Conservation (phyloP, 2,888 invertebrate genomes). For the Callyntrura guangdongensis region DNA sequence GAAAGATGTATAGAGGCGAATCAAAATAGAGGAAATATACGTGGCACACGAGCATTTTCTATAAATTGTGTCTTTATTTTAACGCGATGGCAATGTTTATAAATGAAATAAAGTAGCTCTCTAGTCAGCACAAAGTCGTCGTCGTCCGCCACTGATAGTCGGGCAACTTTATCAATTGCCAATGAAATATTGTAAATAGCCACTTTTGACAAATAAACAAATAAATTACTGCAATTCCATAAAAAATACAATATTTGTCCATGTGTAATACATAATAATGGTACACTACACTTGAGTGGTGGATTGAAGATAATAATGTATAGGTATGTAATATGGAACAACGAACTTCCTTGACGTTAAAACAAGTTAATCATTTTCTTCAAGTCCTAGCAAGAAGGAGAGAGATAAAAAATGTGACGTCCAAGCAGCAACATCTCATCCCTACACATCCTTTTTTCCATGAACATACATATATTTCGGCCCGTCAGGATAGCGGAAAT, state of each 20-base stretch:
- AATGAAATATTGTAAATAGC: conserved; percentile 26
- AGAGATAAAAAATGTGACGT: neutral
- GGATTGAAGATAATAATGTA: conserved; percentile 16
- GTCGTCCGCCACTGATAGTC: neutral
- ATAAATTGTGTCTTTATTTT: neutral
- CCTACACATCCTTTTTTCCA: conserved; percentile 23
- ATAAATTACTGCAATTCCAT: conserved; percentile 34
- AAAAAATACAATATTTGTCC: conserved; percentile 16
- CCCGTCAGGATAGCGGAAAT: conserved; percentile 5
- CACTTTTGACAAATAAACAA: conserved; percentile 1
- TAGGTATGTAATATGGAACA: conserved; percentile 62
- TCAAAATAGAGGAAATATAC: neutral
- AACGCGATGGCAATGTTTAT: neutral
- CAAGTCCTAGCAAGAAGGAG: neutral
- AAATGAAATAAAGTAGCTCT: neutral
- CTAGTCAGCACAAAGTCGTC: neutral
- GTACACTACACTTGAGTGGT: neutral
- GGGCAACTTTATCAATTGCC: conserved; percentile 35
- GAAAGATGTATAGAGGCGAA: neutral
- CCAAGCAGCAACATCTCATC: too few species aligned
- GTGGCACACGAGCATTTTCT: neutral
- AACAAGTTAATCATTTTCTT: conserved; percentile 50
- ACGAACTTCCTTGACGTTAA: conserved; percentile 75
- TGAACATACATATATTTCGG: neutral
- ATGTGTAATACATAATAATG: neutral